phyloP scores from a whole-genome alignment of 1,140 invertebrate species.

The Contarinia nasturtii region DNA sequence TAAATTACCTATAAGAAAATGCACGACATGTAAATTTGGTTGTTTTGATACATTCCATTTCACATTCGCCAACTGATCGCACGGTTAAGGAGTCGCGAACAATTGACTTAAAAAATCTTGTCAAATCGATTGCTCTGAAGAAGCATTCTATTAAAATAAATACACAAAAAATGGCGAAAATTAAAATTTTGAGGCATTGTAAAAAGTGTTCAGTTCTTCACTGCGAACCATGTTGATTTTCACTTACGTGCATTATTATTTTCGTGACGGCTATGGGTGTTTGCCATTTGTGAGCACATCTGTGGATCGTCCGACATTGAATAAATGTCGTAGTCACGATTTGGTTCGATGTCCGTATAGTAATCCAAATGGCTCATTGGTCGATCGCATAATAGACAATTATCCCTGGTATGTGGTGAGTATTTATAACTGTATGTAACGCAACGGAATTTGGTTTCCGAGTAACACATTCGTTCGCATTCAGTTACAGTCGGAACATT shows the following conservation, averaged over 20 bases:
- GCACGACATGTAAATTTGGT: slow-evolving; percentile 51
- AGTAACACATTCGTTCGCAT: slow-evolving; percentile 50
- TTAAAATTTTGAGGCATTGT: slow-evolving; percentile 1
- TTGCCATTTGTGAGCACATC: slow-evolving; percentile 22
- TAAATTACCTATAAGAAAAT: slow-evolving; percentile 46
- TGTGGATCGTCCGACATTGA: slow-evolving; percentile 38
- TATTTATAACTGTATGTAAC: slow-evolving; percentile 51
- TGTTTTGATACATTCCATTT: slow-evolving; percentile 46
- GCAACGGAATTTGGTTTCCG: slow-evolving; percentile 48
- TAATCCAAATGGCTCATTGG: slow-evolving; percentile 44
- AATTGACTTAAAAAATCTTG: slow-evolving; percentile 36
- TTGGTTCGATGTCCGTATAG: slow-evolving; percentile 49
- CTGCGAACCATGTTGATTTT: background rate
- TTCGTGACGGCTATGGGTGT: slow-evolving; percentile 1
- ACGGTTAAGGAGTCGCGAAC: slow-evolving; percentile 40
- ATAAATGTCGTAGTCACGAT: slow-evolving; percentile 61
- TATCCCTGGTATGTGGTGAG: slow-evolving; percentile 28
- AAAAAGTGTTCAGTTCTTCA: slow-evolving; percentile 3
- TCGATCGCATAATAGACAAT: slow-evolving; percentile 52
- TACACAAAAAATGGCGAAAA: background rate
- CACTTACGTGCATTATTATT: slow-evolving; percentile 20
- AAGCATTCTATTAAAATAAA: slow-evolving; percentile 53
- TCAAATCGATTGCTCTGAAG: slow-evolving; percentile 52
- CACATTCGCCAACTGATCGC: slow-evolving; percentile 50
- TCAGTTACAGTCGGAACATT: slow-evolving; percentile 44